These are phyloP conservation scores for Gallinago media DNA, from an alignment of 2,113 vertebrate genomes.

Conservation along the genomic window DNA sequence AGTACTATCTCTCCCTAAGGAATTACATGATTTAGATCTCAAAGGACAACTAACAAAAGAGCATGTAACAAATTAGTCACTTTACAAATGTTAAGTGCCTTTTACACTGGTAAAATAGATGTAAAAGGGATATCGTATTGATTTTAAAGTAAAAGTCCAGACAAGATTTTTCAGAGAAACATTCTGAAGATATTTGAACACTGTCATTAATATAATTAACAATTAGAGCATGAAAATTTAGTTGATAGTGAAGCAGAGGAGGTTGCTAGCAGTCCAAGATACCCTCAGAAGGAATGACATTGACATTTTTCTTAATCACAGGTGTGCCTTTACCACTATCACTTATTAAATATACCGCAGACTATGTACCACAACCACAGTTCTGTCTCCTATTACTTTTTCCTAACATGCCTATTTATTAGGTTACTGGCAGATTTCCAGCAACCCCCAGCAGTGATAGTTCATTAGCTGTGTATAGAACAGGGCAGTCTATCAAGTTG, in stretches of 20 bases:
- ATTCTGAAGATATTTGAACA: background rate
- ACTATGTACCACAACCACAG: background rate
- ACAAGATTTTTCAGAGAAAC: background rate
- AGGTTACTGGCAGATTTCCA: background rate
- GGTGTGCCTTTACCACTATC: background rate
- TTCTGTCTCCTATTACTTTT: background rate
- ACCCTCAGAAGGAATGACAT: background rate
- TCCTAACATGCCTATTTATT: background rate
- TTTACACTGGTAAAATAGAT: background rate
- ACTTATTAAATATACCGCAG: background rate
- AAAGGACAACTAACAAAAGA: background rate
- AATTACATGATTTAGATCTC: background rate
- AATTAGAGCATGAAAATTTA: background rate
- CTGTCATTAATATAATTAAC: background rate
- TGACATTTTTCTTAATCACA: background rate
- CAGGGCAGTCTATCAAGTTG: background rate
- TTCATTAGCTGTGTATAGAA: background rate
- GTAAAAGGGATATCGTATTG: background rate
- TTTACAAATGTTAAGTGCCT: background rate
- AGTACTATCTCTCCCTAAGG: background rate
- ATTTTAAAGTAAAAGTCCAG: background rate
- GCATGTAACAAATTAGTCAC: background rate
- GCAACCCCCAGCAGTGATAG: background rate
- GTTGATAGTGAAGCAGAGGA: background rate
- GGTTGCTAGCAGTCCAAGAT: background rate